Evolutionary conservation across 1,140 invertebrate genomes (phyloP).

Genomic region (Bombus picipes): DNA sequence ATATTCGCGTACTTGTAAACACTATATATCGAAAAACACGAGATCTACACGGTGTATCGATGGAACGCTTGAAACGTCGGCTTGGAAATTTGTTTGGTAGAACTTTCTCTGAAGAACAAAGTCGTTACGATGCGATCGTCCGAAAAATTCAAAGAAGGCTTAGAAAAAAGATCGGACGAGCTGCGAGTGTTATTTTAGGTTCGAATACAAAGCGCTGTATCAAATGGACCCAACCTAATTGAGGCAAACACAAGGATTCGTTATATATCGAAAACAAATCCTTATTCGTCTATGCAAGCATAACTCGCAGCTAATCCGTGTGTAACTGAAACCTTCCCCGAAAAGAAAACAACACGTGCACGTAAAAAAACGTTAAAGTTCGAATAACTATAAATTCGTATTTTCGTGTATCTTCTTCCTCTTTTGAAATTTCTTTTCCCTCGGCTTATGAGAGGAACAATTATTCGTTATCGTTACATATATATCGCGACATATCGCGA

Average conservation of each 20-base stretch:
- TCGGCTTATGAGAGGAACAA: no score
- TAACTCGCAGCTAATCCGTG: background rate
- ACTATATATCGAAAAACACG: no score
- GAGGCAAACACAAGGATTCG: constrained; percentile 36
- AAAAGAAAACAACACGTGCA: background rate
- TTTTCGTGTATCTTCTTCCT: no score
- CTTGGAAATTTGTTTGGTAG: background rate
- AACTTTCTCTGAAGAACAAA: background rate
- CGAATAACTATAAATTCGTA: no score
- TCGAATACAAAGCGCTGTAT: constrained; percentile 50
- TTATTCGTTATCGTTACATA: no score
- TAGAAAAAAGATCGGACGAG: constrained; percentile 53
- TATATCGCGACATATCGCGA: no score
- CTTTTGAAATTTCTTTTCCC: no score
- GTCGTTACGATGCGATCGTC: constrained; percentile 45
- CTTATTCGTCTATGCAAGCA: constrained; percentile 13
- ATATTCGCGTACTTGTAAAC: no score
- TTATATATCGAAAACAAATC: constrained; percentile 48
- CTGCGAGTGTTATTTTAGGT: constrained; percentile 68
- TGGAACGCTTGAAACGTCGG: no score
- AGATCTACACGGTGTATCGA: no score
- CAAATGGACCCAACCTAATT: constrained; percentile 34
- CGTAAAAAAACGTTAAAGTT: no score
- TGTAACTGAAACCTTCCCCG: background rate
- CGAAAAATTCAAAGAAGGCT: constrained; percentile 48